Conservation (phyloP, 2,888 invertebrate species). For the Trisateles emortualis region DNA sequence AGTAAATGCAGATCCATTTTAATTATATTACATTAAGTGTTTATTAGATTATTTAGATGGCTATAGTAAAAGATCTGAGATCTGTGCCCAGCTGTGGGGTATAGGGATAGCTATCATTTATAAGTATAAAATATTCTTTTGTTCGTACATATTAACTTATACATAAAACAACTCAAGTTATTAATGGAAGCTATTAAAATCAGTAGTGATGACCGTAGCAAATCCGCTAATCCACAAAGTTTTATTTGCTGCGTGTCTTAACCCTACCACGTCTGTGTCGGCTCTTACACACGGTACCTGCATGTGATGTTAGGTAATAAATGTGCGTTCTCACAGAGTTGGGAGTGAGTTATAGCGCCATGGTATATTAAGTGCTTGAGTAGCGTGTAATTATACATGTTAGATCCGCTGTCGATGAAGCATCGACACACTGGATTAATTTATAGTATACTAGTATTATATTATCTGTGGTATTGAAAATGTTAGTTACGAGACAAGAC, state of each 20-base stretch:
- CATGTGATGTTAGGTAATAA: not conserved
- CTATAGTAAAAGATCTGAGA: too few relatives aligned
- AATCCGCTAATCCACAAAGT: not conserved
- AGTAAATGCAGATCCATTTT: too few relatives aligned
- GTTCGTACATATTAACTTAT: too few relatives aligned
- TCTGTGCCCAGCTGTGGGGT: too few relatives aligned
- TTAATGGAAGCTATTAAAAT: not conserved
- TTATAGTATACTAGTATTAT: not conserved
- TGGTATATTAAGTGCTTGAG: not conserved
- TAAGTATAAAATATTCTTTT: too few relatives aligned
- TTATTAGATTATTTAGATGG: too few relatives aligned
- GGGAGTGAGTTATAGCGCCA: not conserved
- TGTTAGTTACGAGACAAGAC: too few relatives aligned
- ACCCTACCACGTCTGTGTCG: not conserved
- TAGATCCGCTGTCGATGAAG: not conserved
- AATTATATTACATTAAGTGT: too few relatives aligned
- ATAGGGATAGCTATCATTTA: too few relatives aligned
- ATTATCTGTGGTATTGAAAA: too few relatives aligned
- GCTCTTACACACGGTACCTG: not conserved
- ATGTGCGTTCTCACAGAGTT: conserved; percentile 6
- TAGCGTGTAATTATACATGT: conserved; percentile 9
- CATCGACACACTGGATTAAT: conserved; percentile 3
- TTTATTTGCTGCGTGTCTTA: not conserved
- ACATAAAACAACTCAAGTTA: too few relatives aligned
- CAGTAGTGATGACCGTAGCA: not conserved